Base-by-base conservation (phyloP, 2,888 invertebrate species). In the Cyclophora punctaria region DNA sequence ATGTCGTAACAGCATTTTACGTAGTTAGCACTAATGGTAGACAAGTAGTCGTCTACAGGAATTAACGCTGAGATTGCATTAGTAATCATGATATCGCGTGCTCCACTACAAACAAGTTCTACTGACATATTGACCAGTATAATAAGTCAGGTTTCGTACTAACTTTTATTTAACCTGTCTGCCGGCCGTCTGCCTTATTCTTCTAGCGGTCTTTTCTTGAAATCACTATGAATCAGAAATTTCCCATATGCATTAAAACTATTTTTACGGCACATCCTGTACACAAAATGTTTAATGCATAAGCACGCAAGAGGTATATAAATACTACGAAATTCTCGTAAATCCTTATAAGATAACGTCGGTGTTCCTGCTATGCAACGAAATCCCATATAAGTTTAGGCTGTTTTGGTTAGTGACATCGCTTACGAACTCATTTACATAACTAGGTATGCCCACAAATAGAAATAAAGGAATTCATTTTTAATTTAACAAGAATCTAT, bases 401-500 rank as follows among this genome's bases (percentile, higher is more conserved):
- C 53, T 59, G 50, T 56, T 58, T 59, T 63, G 58, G 51, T 57
- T 64, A 57, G 52, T 57, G 52, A 48, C 56, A 52, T 54, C 53
- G 48, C 59, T 51, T 55, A 49, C 48, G 52, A 43, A 49, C 56
- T 62, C 43, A 68, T 65, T 67, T 60, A 60, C 66, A 68, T 66
- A 63, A 48, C 43, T 63, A 67, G 4, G 37, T 37, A 37, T 65
- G 61, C 62, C 48, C 50, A 47, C 50, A 49, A 41, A 45, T 45
- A 44, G 6, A 49, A 62, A 71, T 68, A 60, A 64, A 44, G 46
- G 37, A 47, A 49, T 41, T 55, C 47, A 40, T 48, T 45, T 51
- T 48, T 37, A 51, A 53, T 41, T 45, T 52, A 45, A 41, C 53
- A 45, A 41, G 49, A 50, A 53, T 49, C 51, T 45, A 45, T 71